Base-by-base conservation (phyloP, 2,113 vertebrate genomes). In the Lepus europaeus region DNA sequence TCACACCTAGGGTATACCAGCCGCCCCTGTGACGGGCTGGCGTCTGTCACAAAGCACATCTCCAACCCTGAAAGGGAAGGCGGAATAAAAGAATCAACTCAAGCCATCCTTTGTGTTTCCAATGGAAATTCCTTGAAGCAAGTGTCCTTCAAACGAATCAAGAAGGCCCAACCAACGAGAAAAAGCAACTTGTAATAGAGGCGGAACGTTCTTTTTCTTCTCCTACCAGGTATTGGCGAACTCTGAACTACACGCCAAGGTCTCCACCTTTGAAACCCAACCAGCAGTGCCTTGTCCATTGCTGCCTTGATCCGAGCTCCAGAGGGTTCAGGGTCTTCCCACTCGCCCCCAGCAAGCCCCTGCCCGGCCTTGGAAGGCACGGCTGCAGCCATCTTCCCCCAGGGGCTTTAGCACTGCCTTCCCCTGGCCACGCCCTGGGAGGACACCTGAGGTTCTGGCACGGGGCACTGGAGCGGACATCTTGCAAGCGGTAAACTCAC, bases 1-100 rank as follows among this genome's bases (percentile, higher is more conserved):
- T 63, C 14, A 9, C 13, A 20, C 4, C 63, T 39, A 3, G 56
- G 33, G n/a, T 5, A 19, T 0, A 3, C 29, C 66, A 8, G 0
- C 3, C 14, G 56, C 49, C 87, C 61, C 0, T 23, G 56, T 51
- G 36, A 61, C 59, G 85, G 66, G 33, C 64, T 25, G 6, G 13
- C 4, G 25, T 72, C n/a, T 7, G 2, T 51, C 4, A 4, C 3
- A 23, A 45, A 31, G 68, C 12, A 56, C 17, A 2, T 20, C 56
- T 45, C 83, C 49, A 27, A 25, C 19, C 51, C 72, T 29, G 2
- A 13, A 22, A 31, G 20, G 51, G 11, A 81, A 91, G 10, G 13
- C 31, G 45, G 73, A 73, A 2, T 27, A 16, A 68, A 80, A 13
- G 33, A 77, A 79, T 53, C 64, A 78, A 56, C 14, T 19, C 16